These are phyloP conservation scores for Dione juno DNA, from an alignment of 2,888 invertebrate genomes.

Conservation along the genomic window DNA sequence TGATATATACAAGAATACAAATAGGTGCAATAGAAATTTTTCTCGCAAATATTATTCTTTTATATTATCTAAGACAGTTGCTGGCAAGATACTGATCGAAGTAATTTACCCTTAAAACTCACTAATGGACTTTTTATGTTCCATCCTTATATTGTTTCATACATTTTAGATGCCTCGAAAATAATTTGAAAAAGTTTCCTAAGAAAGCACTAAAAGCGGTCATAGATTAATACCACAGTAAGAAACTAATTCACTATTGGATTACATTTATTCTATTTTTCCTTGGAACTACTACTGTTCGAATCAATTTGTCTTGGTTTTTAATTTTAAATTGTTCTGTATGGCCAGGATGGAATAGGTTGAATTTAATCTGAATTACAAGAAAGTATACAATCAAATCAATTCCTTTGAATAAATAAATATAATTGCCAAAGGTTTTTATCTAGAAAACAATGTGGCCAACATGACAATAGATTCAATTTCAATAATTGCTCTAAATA, in stretches of 20 bases:
- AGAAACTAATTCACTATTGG: conserved; percentile 39
- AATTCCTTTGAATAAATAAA: not conserved
- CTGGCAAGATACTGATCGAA: conserved; percentile 6
- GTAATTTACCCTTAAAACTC: conserved; percentile 22
- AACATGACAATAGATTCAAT: no score
- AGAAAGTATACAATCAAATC: not conserved
- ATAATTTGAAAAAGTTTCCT: conserved; percentile 30
- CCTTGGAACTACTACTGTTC: conserved; percentile 34
- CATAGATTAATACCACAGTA: conserved; percentile 40
- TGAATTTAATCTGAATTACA: not conserved
- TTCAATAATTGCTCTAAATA: no score
- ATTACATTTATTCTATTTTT: conserved; percentile 34
- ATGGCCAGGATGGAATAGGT: not conserved
- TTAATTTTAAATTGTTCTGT: conserved; percentile 33
- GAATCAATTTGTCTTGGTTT: conserved; percentile 41
- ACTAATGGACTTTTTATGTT: conserved; percentile 36
- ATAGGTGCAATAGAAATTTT: not conserved
- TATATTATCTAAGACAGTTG: not conserved
- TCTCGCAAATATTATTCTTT: not conserved
- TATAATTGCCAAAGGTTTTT: no score
- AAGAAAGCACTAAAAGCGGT: conserved; percentile 31
- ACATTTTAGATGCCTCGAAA: conserved; percentile 27
- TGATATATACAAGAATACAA: no score
- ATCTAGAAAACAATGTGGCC: no score
- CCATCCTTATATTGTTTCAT: conserved; percentile 32